Conservation (phyloP, 2,888 invertebrate genomes). For the Lycocerus yunnanus region DNA sequence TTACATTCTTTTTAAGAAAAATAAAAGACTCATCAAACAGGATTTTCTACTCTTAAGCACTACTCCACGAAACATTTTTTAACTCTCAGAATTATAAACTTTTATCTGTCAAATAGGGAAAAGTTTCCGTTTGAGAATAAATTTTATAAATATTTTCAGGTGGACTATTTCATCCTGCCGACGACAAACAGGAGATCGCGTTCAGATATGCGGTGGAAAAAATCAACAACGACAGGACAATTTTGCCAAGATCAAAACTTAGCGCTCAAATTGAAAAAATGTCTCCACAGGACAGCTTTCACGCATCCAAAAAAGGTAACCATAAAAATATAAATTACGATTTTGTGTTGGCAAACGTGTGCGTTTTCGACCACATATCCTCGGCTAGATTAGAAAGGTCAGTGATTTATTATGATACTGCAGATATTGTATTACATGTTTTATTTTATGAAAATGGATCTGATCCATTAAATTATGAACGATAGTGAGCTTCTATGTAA, state of each 20-base stretch:
- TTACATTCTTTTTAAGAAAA: not conserved
- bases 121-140: not conserved
- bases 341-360: slow-evolving; percentile 19
- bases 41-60: slow-evolving; percentile 7
- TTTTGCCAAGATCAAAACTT: slow-evolving; percentile 84
- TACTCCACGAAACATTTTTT: slow-evolving; percentile 30
- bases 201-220: slow-evolving; percentile 92
- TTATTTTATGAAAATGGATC: slow-evolving; percentile 17
- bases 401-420: slow-evolving; percentile 22
- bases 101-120: not conserved
- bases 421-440: slow-evolving; percentile 20
- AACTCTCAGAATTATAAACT: not conserved
- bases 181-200: slow-evolving; percentile 87
- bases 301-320: slow-evolving; percentile 89
- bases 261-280: slow-evolving; percentile 89
- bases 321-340: slow-evolving; percentile 19
- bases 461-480: slow-evolving; percentile 11
- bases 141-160: slow-evolving; percentile 61
- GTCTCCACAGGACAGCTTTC: slow-evolving; percentile 90
- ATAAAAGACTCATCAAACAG: not conserved
- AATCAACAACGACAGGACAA: slow-evolving; percentile 82
- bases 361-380: not conserved
- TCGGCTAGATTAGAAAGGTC: slow-evolving; percentile 13
- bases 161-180: slow-evolving; percentile 85
- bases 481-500: not conserved